Evolutionary conservation across 2,113 vertebrate species (phyloP), one percentile per base, ranked within the genome.

Genomic region (Opisthocomus hoazin): DNA sequence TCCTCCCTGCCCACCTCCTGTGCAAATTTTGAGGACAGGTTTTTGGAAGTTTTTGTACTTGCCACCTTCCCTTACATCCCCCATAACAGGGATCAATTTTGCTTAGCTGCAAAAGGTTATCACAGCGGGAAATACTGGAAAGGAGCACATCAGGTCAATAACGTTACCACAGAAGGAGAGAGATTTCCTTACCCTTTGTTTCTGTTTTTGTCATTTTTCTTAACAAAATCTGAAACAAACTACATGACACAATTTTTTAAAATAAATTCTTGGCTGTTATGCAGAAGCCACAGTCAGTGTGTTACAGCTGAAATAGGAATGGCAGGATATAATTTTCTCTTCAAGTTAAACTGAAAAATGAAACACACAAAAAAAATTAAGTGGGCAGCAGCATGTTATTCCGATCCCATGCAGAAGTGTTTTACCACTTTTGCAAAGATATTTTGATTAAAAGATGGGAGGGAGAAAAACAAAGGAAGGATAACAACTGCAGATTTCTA

Each of bases 1-100:
- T 0, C 2, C 15, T 51, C 30, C 21, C 13, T 56, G 37, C 8
- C 34, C 11, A 4, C 1, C 27, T 65, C 20, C 10, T 3, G 39
- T 11, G 13, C 57, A 77, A 53, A 61, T 84, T 80, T 29, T 37
- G 45, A 86, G 29, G 12, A 50, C 7, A 30, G 6, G 3, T 24
- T 8, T 93, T 77, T 73, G 22, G 18, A 73, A 34, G 4, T 9
- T 84, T 71, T 80, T 84, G 27, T 46, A 64, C 12, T 65, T 69
- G 27, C 10, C 34, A 32, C 36, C 41, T 90, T 43, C 30, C 34
- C 23, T 61, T 36, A 79, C 21, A 69, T 37, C 4, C 21, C 19
- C n/a, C 29, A n/a, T 11, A 51, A 83, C 70, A 2, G 11, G 18
- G 76, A 86, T 74, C 0, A 1, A 21, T 63, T 73, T 61, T 86